Percentiles rank a stretch among this genome's conserved stretches.
Conservation (phyloP, 2,888 invertebrate genomes). For the Nebria salina region DNA sequence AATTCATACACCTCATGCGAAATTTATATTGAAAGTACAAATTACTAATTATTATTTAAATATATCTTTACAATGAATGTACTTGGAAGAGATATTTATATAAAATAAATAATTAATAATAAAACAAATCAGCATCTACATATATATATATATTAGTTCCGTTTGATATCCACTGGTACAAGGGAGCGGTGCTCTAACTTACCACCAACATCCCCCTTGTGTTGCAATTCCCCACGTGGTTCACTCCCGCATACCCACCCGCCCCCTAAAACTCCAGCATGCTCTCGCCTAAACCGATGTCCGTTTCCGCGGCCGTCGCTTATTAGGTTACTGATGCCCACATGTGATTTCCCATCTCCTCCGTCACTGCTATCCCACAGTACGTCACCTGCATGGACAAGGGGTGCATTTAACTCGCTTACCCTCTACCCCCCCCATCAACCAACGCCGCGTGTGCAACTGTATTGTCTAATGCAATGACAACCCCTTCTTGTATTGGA, state of each 20-base stretch:
- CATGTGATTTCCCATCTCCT: slow-evolving; percentile 29
- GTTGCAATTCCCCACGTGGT: background rate
- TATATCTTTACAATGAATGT: too few relatives aligned
- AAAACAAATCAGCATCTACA: background rate
- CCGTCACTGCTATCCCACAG: slow-evolving; percentile 1
- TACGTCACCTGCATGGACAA: background rate
- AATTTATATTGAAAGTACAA: too few relatives aligned
- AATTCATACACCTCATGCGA: too few relatives aligned
- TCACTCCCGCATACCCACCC: background rate
- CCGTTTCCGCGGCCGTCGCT: slow-evolving; percentile 24
- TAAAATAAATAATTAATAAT: too few relatives aligned
- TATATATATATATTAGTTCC: background rate
- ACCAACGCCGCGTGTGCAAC: background rate
- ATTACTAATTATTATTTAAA: too few relatives aligned
- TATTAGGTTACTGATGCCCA: slow-evolving; percentile 44
- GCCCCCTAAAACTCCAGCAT: background rate
- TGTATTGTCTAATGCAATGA: background rate
- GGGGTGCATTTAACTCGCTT: slow-evolving; percentile 3
- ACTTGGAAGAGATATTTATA: too few relatives aligned
- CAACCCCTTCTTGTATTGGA: slow-evolving; percentile 6
- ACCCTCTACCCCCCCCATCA: background rate
- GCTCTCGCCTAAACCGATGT: slow-evolving; percentile 4
- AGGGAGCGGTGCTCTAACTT: slow-evolving; percentile 26
- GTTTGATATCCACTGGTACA: background rate
- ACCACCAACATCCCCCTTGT: slow-evolving; percentile 6